Percentiles rank a stretch among this genome's conserved stretches.
These are phyloP conservation scores for Phragmatobia fuliginosa DNA, from an alignment of 2,888 invertebrate species.

Conservation along the genomic window DNA sequence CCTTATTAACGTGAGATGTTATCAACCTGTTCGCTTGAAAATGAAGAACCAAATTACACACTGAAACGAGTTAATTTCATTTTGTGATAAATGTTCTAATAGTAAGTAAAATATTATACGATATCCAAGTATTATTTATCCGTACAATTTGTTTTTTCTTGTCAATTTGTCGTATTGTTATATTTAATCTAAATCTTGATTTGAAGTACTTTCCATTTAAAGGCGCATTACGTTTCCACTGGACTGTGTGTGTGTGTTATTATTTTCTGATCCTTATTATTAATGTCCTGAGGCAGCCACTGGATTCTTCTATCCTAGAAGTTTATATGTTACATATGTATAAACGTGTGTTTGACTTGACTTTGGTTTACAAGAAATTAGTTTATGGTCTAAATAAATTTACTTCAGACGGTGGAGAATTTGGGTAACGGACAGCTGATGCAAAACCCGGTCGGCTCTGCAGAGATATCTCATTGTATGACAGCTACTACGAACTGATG, in stretches of 20 bases:
- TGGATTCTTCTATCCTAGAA: no score
- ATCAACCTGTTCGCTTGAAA: neutral
- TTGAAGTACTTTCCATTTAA: slow-evolving; percentile 63
- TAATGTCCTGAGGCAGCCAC: no score
- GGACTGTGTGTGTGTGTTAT: slow-evolving; percentile 67
- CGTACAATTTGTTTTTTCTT: neutral
- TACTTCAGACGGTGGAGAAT: slow-evolving; percentile 44
- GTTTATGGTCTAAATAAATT: slow-evolving; percentile 27
- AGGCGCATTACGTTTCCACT: slow-evolving; percentile 78
- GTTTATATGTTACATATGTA: slow-evolving; percentile 68
- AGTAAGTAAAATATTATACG: neutral
- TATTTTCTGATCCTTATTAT: no score
- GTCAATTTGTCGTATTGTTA: no score
- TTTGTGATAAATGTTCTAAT: neutral
- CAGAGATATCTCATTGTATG: slow-evolving; percentile 83
- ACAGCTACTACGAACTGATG: slow-evolving; percentile 75
- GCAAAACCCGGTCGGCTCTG: slow-evolving; percentile 71
- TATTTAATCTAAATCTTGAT: no score
- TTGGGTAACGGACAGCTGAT: slow-evolving; percentile 66
- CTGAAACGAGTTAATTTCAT: neutral
- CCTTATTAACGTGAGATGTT: neutral
- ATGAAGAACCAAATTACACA: neutral
- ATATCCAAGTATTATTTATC: neutral
- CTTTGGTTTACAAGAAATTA: slow-evolving; percentile 62
- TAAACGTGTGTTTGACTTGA: slow-evolving; percentile 63